These are phyloP conservation scores for Biston stratarius DNA, from an alignment of 2,888 invertebrate species.

Conservation along the genomic window DNA sequence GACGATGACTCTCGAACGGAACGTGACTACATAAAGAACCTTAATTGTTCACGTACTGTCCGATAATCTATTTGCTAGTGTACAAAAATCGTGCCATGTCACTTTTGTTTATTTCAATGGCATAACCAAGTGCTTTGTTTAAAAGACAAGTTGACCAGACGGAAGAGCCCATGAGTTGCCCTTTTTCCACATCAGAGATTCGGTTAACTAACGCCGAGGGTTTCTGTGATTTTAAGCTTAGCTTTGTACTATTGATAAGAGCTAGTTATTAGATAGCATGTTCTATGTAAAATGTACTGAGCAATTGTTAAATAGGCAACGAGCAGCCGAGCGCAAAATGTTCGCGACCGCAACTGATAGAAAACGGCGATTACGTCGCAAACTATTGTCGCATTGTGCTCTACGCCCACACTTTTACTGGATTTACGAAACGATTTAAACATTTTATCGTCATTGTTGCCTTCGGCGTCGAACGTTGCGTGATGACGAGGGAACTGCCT, in stretches of 20 bases:
- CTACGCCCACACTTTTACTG: slow-evolving; percentile 81
- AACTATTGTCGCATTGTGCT: slow-evolving; percentile 79
- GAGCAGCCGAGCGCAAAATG: slow-evolving; percentile 77
- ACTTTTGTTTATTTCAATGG: slow-evolving; percentile 22
- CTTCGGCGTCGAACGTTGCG: slow-evolving; percentile 66
- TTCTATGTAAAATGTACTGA: slow-evolving; percentile 53
- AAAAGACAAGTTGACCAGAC: slow-evolving; percentile 10
- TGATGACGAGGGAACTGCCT: slow-evolving; percentile 70
- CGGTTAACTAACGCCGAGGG: slow-evolving; percentile 11
- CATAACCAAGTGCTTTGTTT: slow-evolving; percentile 18
- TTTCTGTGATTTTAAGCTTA: not conserved
- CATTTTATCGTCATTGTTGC: slow-evolving; percentile 67
- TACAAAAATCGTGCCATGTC: slow-evolving; percentile 20
- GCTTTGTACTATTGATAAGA: not conserved
- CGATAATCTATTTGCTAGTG: slow-evolving; percentile 24
- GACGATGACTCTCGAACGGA: slow-evolving; percentile 38
- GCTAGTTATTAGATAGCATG: slow-evolving; percentile 34
- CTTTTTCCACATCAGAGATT: slow-evolving; percentile 9
- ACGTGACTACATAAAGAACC: slow-evolving; percentile 46
- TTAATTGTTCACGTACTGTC: slow-evolving; percentile 28
- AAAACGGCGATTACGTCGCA: slow-evolving; percentile 81
- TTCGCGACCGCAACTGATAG: slow-evolving; percentile 83
- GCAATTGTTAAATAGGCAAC: slow-evolving; percentile 43
- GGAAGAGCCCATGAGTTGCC: slow-evolving; percentile 1
- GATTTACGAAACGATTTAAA: slow-evolving; percentile 79